phyloP scores from a whole-genome alignment of 2,888 invertebrate species.

The Aleiodes alternator region DNA sequence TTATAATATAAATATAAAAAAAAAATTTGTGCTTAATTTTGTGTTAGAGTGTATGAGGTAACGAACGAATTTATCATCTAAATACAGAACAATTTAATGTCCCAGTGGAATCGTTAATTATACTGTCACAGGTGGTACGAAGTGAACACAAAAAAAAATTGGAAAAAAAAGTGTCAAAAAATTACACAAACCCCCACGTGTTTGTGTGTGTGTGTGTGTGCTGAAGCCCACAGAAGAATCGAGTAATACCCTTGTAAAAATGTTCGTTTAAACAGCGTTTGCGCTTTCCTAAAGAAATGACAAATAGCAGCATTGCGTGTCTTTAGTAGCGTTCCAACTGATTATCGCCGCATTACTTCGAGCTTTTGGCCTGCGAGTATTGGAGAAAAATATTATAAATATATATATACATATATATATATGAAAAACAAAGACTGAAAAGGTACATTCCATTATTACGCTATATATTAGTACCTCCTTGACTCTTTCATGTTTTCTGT shows the following conservation, averaged over 20 bases:
- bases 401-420: background rate
- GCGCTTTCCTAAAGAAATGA: slow-evolving; percentile 44
- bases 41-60: slow-evolving; percentile 10
- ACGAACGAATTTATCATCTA: background rate
- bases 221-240: background rate
- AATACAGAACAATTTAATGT: background rate
- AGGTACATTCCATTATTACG: slow-evolving; percentile 3
- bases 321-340: slow-evolving; percentile 47
- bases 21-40: background rate
- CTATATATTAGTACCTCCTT: background rate
- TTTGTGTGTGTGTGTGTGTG: background rate
- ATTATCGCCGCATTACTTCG: slow-evolving; percentile 47
- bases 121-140: background rate
- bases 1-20: background rate
- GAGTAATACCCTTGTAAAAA: slow-evolving; percentile 5
- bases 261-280: slow-evolving; percentile 45
- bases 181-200: background rate
- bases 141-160: slow-evolving; percentile 2
- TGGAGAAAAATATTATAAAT: background rate
- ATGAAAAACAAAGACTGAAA: background rate
- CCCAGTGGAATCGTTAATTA: slow-evolving; percentile 12
- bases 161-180: slow-evolving; percentile 2
- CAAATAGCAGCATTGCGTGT: slow-evolving; percentile 57
- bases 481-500: slow-evolving; percentile 1
- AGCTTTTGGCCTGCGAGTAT: background rate